Evolutionary conservation across 2,113 vertebrate genomes (phyloP).

Genomic region (Fregetta grallaria): DNA sequence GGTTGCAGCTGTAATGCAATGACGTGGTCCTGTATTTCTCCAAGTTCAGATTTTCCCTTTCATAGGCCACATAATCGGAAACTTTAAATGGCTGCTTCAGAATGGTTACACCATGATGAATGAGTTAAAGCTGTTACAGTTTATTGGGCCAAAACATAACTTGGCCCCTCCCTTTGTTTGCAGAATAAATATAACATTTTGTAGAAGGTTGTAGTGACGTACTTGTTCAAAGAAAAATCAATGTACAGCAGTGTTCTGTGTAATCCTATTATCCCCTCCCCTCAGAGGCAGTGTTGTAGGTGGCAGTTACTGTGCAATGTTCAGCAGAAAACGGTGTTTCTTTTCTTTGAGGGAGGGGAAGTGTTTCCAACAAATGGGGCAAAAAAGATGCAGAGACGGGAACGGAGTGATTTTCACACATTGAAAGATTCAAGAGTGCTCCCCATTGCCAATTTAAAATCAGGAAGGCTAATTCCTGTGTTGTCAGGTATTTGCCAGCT

Average conservation of each 20-base stretch:
- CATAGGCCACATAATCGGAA: accelerated
- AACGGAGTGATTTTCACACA: neutral
- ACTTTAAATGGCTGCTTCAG: neutral
- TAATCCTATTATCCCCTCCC: neutral
- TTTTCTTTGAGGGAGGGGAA: neutral
- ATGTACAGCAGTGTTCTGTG: neutral
- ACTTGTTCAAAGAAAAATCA: neutral
- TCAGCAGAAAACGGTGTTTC: neutral
- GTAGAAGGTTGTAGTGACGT: neutral
- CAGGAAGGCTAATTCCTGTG: neutral
- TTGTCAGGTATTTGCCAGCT: neutral
- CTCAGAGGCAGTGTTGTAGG: neutral
- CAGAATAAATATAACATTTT: neutral
- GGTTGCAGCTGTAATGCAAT: neutral
- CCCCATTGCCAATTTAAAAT: neutral
- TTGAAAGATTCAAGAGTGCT: neutral
- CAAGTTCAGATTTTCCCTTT: neutral
- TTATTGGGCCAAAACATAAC: neutral
- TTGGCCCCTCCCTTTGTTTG: neutral
- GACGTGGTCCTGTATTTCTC: neutral
- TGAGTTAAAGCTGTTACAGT: neutral
- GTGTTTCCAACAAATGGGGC: neutral
- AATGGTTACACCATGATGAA: neutral
- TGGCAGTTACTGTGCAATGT: neutral
- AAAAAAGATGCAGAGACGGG: neutral